phyloP scores from a whole-genome alignment of 1,140 invertebrate species.

The Papilio aristodemus region DNA sequence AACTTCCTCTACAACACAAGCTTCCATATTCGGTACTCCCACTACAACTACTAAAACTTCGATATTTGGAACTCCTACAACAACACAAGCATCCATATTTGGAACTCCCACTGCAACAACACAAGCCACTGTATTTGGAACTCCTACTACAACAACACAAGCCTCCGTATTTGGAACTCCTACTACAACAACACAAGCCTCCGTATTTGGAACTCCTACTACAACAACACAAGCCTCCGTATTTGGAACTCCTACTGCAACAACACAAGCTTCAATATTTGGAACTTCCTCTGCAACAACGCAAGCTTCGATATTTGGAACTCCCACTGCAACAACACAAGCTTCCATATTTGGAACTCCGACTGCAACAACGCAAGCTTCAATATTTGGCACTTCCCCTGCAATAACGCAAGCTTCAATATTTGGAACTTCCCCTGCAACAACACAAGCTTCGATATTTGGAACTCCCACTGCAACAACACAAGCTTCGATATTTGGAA shows the following conservation, averaged over 20 bases:
- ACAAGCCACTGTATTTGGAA: no score
- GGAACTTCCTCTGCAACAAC: constrained; percentile 33
- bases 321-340: constrained; percentile 40
- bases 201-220: constrained; percentile 42
- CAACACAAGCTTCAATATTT: constrained; percentile 41
- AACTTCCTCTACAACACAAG: not conserved
- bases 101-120: no score
- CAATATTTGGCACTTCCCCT: constrained; percentile 36
- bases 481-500: no score
- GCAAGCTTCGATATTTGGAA: constrained; percentile 40
- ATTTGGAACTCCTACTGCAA: constrained; percentile 42
- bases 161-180: constrained; percentile 44
- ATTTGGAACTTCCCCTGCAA: constrained; percentile 35
- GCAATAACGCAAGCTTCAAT: constrained; percentile 43
- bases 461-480: constrained; percentile 26
- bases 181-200: constrained; percentile 42
- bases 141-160: constrained; percentile 38
- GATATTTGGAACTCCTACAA: constrained; percentile 46
- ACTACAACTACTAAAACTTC: constrained; percentile 41
- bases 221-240: constrained; percentile 40
- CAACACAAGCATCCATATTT: no score
- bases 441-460: constrained; percentile 36
- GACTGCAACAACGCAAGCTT: constrained; percentile 25
- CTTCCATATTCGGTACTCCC: not conserved
- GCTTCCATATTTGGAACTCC: constrained; percentile 46